Percentiles rank a stretch among this genome's conserved stretches.
Conservation (phyloP, 1,140 invertebrate genomes). For the Pseudachorutes palmiensis region DNA sequence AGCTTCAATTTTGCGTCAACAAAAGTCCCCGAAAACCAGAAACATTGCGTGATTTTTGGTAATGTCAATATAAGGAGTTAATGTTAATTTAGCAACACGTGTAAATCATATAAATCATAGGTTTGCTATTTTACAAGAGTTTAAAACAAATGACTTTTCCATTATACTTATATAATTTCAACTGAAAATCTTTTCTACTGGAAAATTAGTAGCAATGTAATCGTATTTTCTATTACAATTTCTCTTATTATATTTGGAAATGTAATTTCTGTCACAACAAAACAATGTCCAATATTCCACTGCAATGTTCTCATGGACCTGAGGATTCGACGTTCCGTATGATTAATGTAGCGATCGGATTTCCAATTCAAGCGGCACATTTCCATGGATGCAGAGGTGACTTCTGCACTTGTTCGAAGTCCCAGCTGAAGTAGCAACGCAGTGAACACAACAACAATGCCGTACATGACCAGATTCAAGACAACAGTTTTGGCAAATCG, state of each 20-base stretch:
- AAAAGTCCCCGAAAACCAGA: too few relatives aligned
- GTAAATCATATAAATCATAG: too few relatives aligned
- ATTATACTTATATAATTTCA: too few relatives aligned
- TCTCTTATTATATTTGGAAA: neutral
- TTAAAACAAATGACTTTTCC: too few relatives aligned
- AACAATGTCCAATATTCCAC: neutral
- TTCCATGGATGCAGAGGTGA: neutral
- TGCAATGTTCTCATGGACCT: neutral
- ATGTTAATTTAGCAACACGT: too few relatives aligned
- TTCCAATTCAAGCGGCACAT: neutral
- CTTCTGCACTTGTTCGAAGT: neutral
- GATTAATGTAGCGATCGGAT: neutral
- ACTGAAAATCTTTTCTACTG: neutral
- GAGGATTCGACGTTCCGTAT: neutral
- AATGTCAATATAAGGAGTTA: too few relatives aligned
- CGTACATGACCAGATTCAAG: neutral
- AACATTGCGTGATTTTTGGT: too few relatives aligned
- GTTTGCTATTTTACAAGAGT: too few relatives aligned
- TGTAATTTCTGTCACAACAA: neutral
- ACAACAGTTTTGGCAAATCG: neutral
- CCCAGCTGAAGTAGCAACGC: neutral
- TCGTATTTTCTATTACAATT: neutral
- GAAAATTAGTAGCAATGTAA: neutral
- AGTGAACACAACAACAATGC: neutral
- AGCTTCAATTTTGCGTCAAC: too few relatives aligned